Evolutionary conservation across 2,797 vertebrate genomes (phyloP).

Genomic region (Malacoctenus gilli): DNA sequence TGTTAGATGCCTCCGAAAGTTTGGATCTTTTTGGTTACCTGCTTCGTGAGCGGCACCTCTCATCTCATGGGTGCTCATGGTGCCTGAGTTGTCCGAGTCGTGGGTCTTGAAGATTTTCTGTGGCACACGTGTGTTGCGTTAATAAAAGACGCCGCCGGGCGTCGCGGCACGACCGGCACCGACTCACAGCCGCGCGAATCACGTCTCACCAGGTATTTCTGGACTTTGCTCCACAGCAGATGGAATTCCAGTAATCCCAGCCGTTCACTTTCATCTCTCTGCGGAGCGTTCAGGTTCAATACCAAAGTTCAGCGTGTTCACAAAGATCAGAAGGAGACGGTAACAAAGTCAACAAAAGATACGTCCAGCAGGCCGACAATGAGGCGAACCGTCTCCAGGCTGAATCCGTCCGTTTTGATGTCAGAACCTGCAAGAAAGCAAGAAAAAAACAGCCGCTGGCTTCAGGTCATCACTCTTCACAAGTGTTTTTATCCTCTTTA

Average conservation of each 20-base stretch:
- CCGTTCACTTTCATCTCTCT: conserved; percentile 78
- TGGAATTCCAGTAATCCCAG: conserved; percentile 80
- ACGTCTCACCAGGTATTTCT: conserved; percentile 77
- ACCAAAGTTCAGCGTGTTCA: background rate
- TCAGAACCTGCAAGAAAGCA: conserved; percentile 70
- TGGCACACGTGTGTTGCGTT: background rate
- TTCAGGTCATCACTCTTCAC: no score
- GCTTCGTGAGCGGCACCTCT: conserved; percentile 74
- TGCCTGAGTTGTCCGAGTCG: conserved; percentile 80
- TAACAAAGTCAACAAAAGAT: no score
- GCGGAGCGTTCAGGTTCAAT: conserved; percentile 46
- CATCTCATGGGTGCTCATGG: conserved; percentile 82
- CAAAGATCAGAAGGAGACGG: background rate
- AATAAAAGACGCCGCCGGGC: background rate
- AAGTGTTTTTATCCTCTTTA: no score
- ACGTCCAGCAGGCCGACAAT: conserved; percentile 82
- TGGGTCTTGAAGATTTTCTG: conserved; percentile 78
- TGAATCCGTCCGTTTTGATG: conserved; percentile 79
- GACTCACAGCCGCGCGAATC: background rate
- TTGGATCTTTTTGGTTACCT: conserved; percentile 76
- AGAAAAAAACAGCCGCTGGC: no score
- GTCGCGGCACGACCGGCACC: background rate
- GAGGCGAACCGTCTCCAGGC: conserved; percentile 75
- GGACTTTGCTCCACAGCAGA: conserved; percentile 78
- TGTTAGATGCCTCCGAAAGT: no score